These are phyloP conservation scores for Autographa pulchrina DNA, from an alignment of 2,888 invertebrate genomes.

Conservation along the genomic window DNA sequence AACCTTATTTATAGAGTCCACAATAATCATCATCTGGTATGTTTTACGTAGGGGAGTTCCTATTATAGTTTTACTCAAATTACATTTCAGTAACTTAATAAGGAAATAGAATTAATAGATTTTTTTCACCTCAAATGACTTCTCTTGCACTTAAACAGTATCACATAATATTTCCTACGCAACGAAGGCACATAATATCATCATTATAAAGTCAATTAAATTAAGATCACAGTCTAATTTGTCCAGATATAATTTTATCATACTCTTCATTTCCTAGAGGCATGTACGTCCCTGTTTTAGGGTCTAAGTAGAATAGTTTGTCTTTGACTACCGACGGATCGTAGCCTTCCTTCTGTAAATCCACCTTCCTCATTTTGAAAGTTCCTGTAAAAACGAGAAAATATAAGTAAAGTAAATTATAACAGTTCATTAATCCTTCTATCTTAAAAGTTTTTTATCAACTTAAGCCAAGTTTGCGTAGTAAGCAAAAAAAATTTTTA, in stretches of 20 bases:
- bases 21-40: background rate
- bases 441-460: too few relatives aligned
- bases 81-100: too few relatives aligned
- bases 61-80: background rate
- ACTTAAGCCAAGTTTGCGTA: too few relatives aligned
- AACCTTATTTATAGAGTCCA: background rate
- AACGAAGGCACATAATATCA: conserved; percentile 38
- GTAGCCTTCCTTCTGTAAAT: conserved; percentile 97
- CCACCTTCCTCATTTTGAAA: conserved; percentile 98
- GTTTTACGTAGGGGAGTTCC: background rate
- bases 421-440: too few relatives aligned
- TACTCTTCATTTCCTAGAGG: conserved; percentile 92
- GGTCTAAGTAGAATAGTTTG: conserved; percentile 93
- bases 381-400: conserved; percentile 92
- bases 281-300: conserved; percentile 92
- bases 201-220: conserved; percentile 33
- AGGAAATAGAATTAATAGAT: too few relatives aligned
- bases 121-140: background rate
- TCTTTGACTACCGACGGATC: conserved; percentile 93
- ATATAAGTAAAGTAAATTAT: background rate
- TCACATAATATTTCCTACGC: conserved; percentile 46
- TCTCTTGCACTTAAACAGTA: conserved; percentile 33
- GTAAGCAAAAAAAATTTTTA: too few relatives aligned
- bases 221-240: conserved; percentile 92
- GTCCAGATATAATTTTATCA: conserved; percentile 93